A percentile compares a stretch with the other conserved stretches of the same genome.
phyloP scores from a whole-genome alignment of 2,797 vertebrate genomes.

The Erethizon dorsatum region DNA sequence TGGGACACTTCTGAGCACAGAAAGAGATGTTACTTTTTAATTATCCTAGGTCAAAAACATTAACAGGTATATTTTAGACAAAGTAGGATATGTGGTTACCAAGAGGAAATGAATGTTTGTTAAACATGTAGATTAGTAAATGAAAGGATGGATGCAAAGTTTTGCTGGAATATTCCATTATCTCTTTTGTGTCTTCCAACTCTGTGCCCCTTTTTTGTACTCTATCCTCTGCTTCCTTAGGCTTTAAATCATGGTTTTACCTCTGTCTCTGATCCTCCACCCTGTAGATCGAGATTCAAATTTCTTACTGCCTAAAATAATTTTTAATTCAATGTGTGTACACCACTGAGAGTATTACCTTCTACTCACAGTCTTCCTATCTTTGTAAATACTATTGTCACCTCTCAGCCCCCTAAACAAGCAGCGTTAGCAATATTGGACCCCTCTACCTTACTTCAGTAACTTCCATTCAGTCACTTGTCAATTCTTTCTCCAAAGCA shows the following conservation, averaged over 20 bases:
- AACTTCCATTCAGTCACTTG: background rate
- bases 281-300: background rate
- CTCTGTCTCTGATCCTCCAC: background rate
- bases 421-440: background rate
- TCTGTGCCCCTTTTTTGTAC: background rate
- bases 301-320: conserved; percentile 11
- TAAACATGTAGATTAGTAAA: conserved; percentile 9
- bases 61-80: background rate
- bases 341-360: background rate
- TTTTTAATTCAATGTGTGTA: background rate
- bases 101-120: background rate
- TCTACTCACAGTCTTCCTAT: background rate
- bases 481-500: background rate
- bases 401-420: background rate
- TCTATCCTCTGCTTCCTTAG: background rate
- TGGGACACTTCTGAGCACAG: background rate
- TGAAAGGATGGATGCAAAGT: background rate
- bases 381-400: background rate
- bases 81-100: background rate
- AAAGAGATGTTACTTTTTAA: conserved; percentile 18
- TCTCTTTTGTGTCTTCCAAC: background rate
- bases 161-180: background rate
- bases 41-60: background rate
- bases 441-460: too few relatives aligned
- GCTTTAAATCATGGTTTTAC: background rate